Evolutionary conservation across 2,797 vertebrate species (phyloP).

Genomic region (Arvicola amphibius): DNA sequence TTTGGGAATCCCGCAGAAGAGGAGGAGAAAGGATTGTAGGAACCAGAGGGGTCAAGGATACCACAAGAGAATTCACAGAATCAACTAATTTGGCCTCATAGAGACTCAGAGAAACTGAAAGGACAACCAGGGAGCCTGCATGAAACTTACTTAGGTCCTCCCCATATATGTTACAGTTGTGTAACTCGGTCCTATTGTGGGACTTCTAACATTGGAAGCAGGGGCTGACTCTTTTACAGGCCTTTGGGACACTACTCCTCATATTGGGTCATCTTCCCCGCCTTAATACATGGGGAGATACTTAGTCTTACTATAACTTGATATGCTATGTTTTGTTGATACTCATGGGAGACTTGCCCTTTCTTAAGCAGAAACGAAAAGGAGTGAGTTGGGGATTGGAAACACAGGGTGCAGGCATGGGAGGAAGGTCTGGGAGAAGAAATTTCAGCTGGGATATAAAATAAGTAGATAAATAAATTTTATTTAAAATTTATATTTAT

Average conservation of each 20-base stretch:
- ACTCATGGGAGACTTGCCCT: neutral
- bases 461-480: neutral
- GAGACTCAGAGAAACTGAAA: neutral
- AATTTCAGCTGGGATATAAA: neutral
- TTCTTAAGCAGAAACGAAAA: neutral
- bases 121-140: neutral
- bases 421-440: neutral
- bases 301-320: neutral
- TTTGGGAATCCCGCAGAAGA: neutral
- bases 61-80: neutral
- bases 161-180: neutral
- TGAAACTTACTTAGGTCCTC: neutral
- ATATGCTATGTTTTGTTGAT: neutral
- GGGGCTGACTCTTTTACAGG: neutral
- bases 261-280: no score
- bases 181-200: neutral
- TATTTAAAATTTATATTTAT: neutral
- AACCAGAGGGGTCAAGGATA: neutral
- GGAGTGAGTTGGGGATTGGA: neutral
- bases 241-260: no score
- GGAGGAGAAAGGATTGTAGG: neutral
- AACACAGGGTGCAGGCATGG: rapidly evolving
- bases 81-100: neutral
- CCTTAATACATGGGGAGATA: neutral
- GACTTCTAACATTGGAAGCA: neutral